A percentile compares a stretch with the other conserved stretches of the same genome.
phyloP scores from a whole-genome alignment of 2,113 vertebrate species.

The Centropus unirufus region DNA sequence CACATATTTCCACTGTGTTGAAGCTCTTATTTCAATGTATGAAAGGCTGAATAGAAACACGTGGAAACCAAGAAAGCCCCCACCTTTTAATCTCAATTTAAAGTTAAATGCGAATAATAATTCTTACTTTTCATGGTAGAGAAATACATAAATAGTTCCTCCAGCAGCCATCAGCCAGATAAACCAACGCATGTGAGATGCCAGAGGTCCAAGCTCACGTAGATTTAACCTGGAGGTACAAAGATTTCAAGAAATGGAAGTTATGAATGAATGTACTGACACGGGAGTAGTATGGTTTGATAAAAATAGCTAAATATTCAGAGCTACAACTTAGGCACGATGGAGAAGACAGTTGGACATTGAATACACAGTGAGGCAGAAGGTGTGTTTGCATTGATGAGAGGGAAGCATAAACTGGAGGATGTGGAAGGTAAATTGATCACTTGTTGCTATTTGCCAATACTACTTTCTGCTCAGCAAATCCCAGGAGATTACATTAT shows the following conservation, averaged over 20 bases:
- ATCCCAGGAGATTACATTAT: not conserved
- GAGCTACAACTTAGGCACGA: not conserved
- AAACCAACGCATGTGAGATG: constrained; percentile 97
- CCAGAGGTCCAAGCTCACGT: constrained; percentile 94
- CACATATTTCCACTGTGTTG: constrained; percentile 45
- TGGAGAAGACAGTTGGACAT: not conserved
- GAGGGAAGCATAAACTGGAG: not conserved
- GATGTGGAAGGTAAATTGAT: not conserved
- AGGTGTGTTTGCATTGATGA: not conserved
- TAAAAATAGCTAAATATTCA: not conserved
- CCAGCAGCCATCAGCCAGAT: constrained; percentile 98
- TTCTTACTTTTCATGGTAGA: constrained; percentile 96
- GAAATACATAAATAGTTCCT: constrained; percentile 95
- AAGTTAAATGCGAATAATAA: constrained; percentile 43
- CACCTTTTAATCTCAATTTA: not conserved
- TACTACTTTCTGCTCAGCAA: not conserved
- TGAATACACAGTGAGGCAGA: not conserved
- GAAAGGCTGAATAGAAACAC: not conserved
- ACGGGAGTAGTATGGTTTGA: not conserved
- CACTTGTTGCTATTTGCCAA: not conserved
- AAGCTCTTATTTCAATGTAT: not conserved
- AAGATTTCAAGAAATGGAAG: constrained; percentile 47
- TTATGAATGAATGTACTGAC: not conserved
- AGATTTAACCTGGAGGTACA: constrained; percentile 89
- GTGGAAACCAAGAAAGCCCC: not conserved